Percentiles rank a stretch among this genome's conserved stretches.
phyloP scores from a whole-genome alignment of 2,888 invertebrate genomes.

The Tinea semifulvella region DNA sequence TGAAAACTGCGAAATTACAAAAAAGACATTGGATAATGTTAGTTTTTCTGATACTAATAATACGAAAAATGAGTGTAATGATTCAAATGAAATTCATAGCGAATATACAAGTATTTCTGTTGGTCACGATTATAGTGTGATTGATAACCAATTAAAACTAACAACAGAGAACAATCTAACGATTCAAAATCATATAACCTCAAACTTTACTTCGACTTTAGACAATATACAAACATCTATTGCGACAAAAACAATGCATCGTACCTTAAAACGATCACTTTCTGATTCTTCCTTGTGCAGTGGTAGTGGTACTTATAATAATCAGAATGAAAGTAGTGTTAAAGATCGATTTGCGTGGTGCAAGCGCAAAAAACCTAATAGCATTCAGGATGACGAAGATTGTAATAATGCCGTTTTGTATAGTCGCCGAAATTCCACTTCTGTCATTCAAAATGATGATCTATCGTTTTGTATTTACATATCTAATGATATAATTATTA shows the following conservation, averaged over 20 bases:
- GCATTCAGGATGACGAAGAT: too few relatives aligned
- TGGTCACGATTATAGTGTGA: too few relatives aligned
- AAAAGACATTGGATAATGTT: background rate
- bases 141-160: too few relatives aligned
- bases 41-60: background rate
- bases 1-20: background rate
- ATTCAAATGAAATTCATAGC: too few relatives aligned
- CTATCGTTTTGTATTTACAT: constrained; percentile 54
- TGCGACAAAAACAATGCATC: background rate
- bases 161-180: too few relatives aligned
- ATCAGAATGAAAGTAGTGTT: background rate
- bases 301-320: background rate
- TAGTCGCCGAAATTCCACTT: constrained; percentile 49
- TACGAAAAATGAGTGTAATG: background rate
- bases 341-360: background rate
- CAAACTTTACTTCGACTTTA: too few relatives aligned
- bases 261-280: constrained; percentile 39
- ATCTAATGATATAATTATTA: constrained; percentile 45
- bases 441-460: constrained; percentile 44
- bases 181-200: too few relatives aligned
- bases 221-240: too few relatives aligned
- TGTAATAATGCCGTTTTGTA: constrained; percentile 35
- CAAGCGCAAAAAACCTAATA: constrained; percentile 3
- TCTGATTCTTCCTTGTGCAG: constrained; percentile 43
- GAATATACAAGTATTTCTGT: too few relatives aligned